These are phyloP conservation scores for Tachystola acroxantha DNA, from an alignment of 2,888 invertebrate genomes.

Conservation along the genomic window DNA sequence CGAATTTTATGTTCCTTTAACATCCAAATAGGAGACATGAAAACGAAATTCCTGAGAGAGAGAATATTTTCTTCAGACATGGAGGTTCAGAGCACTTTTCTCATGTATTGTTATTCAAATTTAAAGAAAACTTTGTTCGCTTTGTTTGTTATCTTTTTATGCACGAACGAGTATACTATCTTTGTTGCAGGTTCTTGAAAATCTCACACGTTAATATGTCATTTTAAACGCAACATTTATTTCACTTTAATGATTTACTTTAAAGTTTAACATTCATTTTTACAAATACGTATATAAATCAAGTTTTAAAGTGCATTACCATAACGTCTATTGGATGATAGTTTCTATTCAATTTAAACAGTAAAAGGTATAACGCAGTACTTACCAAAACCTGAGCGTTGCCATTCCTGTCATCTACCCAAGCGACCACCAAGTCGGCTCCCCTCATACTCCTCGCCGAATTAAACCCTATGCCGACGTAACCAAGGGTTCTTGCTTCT, in stretches of 20 bases:
- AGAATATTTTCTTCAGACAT: constrained; percentile 6
- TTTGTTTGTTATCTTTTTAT: background rate
- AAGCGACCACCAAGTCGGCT: constrained; percentile 92
- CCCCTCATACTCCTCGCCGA: constrained; percentile 87
- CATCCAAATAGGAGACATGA: background rate
- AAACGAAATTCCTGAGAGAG: background rate
- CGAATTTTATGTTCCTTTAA: no score
- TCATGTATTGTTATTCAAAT: constrained; percentile 5
- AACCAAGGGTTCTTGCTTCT: constrained; percentile 90
- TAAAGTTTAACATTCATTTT: no score
- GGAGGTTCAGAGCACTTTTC: constrained; percentile 4
- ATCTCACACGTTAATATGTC: no score
- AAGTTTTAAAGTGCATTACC: no score
- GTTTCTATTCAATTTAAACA: no score
- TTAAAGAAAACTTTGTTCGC: constrained; percentile 2
- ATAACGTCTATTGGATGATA: no score
- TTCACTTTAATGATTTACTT: no score
- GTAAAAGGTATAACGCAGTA: no score
- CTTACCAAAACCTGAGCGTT: constrained; percentile 89
- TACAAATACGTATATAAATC: no score
- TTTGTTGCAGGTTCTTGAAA: no score
- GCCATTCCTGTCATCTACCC: constrained; percentile 86
- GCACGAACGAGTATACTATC: no score
- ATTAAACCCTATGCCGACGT: constrained; percentile 92
- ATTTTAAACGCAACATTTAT: no score